Conservation (phyloP, 2,113 vertebrate genomes). For the Oplegnathus fasciatus region DNA sequence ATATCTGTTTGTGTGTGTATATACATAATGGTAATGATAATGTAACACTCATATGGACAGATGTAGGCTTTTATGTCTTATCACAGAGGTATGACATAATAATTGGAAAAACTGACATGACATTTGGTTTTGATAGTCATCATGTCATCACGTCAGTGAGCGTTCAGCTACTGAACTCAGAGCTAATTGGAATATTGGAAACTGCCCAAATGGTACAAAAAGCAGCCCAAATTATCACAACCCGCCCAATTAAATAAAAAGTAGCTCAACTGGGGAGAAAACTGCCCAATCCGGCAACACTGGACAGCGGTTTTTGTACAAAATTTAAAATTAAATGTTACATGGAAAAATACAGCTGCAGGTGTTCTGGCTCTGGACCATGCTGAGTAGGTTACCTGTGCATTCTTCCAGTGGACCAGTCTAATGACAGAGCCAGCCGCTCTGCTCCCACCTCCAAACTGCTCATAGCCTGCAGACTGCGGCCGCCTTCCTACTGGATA, state of each 20-base stretch:
- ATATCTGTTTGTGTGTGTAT: neutral
- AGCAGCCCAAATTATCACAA: neutral
- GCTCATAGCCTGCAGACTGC: constrained; percentile 82
- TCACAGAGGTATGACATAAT: neutral
- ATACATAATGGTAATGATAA: neutral
- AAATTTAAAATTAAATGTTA: neutral
- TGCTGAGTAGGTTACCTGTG: constrained; percentile 83
- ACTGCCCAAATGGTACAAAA: neutral
- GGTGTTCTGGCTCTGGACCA: neutral
- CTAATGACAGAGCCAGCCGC: constrained; percentile 91
- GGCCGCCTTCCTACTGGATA: constrained; percentile 87
- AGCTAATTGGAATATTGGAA: too few relatives aligned
- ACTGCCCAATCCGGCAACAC: neutral
- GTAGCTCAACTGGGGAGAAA: neutral
- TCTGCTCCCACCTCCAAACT: constrained; percentile 83
- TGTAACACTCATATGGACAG: neutral
- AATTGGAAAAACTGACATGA: neutral
- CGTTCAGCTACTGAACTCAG: neutral
- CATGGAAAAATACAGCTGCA: neutral
- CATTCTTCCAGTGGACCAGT: constrained; percentile 93
- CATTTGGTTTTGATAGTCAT: neutral
- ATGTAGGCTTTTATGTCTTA: neutral
- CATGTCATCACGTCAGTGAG: neutral
- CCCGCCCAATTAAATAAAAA: neutral
- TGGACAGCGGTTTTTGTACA: neutral